Base-by-base conservation (phyloP, 2,888 invertebrate genomes). In the Trichogramma evanescens region DNA sequence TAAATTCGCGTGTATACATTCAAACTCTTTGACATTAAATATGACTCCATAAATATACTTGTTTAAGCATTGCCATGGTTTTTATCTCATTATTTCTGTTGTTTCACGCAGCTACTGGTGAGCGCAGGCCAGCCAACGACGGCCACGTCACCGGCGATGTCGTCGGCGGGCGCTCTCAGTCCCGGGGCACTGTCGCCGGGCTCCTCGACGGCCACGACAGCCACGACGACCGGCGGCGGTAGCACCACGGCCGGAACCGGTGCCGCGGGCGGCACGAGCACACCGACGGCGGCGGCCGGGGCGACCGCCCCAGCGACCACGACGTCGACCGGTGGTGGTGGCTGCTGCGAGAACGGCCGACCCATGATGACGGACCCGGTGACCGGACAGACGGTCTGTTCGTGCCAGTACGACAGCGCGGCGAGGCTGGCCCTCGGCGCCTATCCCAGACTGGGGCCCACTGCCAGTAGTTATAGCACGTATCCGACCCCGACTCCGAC, bases 321-420 rank as follows among this genome's bases (percentile, higher is more conserved):
- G 45, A 9, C 45, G n/a, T 45, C 45, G n/a, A 26, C 26, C 26
- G 26, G 1, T 26, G 9, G 10, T 8, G 10, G 10, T 38, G 69
- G 82, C 63, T 94, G 94, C 80, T 94, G 94, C 81, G 94, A 94
- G 77, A 92, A 92, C 68, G 93, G 93, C 56, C 85, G 93, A 65
- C 93, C 93, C 67, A 88, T 94, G 79, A 90, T 93, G 83, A 93
- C 93, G 69, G 94, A 95, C 80, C 93, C 94, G 7, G 90, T 93
- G 63, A 91, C 93, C 66, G 94, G 94, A 44, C 93, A 94, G 80
- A 90, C 92, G 58, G 92, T 95, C 70, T 95, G 94, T 81, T 93
- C 93, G 70, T 95, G 95, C 80, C 94, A 94, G 79, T 94, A 94
- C 80, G 94, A 94, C 80, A 89, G 90, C 61, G 79, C 82, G 51